Evolutionary conservation across 64 coral and sea anemone genomes (phyloP), one percentile per base, ranked within the genome.

Genomic region (Hydrozoanthus tunicans): DNA sequence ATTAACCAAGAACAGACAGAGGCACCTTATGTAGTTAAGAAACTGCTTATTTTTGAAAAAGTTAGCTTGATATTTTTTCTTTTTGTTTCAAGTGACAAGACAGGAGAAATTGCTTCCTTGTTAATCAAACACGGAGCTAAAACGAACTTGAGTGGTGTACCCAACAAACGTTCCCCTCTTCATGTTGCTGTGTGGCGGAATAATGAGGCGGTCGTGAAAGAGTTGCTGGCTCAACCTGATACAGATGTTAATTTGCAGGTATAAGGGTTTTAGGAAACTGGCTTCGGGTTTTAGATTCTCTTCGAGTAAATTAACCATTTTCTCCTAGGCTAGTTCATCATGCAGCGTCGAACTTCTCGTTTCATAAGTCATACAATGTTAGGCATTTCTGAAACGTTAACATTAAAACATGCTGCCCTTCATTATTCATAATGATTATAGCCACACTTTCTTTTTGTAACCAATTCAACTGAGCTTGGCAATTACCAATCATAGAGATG

Each of bases 101-200:
- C 79, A 81, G 79, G 79, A 81, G 12, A 6, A 7, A 11, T 9
- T 27, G 79, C 79, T 25, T 17, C 58, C 62, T 7, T 81, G 5
- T 62, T 81, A 10, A 51, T 81, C 59, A 14, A 23, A 24, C 8
- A 61, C 12, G 79, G 79, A 8, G 79, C 79, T 10, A 62, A 62
- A 0, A 8, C 59, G 43, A 81, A 81, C 59, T 62, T 23, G 20
- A 81, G 12, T 43, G 79, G 79, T 43, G 59, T 81, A 62, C 14
- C 58, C 10, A 81, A 81, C 79, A 81, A 81, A 25, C 56, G 79
- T 3, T 26, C 20, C 0, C 79, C 79, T 17, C 79, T 81, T 63
- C 79, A 81, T 27, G 79, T 81, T 62, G 79, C 79, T 3, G 79
- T 81, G 7, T 81, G 79, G 79, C 58, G 79, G 79, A 81, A 81